Evolutionary conservation across 1,140 invertebrate species (phyloP).

Genomic region (Apis florea): DNA sequence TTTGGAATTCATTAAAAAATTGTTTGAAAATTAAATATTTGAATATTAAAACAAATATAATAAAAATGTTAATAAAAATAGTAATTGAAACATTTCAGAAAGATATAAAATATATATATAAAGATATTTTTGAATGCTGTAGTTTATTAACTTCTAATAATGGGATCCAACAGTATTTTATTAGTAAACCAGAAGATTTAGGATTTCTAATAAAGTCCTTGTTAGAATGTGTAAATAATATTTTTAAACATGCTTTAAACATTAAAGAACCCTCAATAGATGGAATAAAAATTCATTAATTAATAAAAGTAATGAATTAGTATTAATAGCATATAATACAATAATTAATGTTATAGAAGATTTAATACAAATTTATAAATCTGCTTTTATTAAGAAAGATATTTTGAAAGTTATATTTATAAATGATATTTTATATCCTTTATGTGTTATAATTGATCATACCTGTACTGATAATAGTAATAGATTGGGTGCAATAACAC

Average conservation of each 20-base stretch:
- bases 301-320: constrained; percentile 11
- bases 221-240: constrained; percentile 43
- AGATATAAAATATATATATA: not conserved
- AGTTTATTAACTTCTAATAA: constrained; percentile 49
- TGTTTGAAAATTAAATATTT: constrained; percentile 57
- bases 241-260: constrained; percentile 9
- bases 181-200: constrained; percentile 54
- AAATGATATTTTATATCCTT: constrained; percentile 62
- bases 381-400: constrained; percentile 49
- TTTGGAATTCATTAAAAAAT: constrained; percentile 61
- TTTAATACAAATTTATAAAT: constrained; percentile 61
- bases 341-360: constrained; percentile 49
- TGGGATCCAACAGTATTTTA: constrained; percentile 65
- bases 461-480: constrained; percentile 51
- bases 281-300: constrained; percentile 15
- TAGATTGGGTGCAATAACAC: constrained; percentile 48
- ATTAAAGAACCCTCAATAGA: not conserved
- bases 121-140: constrained; percentile 53
- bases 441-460: constrained; percentile 55
- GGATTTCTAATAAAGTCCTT: constrained; percentile 53
- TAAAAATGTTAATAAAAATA: constrained; percentile 55
- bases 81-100: constrained; percentile 54
- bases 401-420: constrained; percentile 58
- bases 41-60: constrained; percentile 57
- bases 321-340: constrained; percentile 12